Base-by-base conservation (phyloP, 2,797 vertebrate species). In the Leucoraja ocellata region DNA sequence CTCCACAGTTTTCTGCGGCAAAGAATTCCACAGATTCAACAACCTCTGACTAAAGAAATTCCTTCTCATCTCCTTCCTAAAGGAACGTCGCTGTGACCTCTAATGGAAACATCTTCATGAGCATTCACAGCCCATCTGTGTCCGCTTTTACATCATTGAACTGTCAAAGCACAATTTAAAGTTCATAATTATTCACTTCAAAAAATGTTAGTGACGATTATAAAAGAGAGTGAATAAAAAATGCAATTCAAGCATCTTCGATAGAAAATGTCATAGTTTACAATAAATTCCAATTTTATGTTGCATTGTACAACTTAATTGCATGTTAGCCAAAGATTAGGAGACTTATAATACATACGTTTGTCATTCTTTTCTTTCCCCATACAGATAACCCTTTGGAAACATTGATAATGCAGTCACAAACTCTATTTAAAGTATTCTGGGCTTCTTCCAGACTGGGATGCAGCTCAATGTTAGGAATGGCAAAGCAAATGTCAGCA, bases 391-490 rank as follows among this genome's bases (percentile, higher is more conserved):
- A 97, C 63, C 98, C 98, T 95, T 98, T 98, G 94, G 95, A 97
- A 94, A 98, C 97, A 54, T 95, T 97, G 95, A 99, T 95, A 73
- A 99, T 95, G 93, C 93, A 96, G 71, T 98, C 98, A 77, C 98
- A 97, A 0, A 96, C 96, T 94, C 96, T 96, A 95, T 98, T 98
- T 94, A 99, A 95, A 0, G 95, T 96, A 95, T 98, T 97, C 93
- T 99, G 99, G 28, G 98, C 94, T 93, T 99, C 98, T 54, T 99
- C 98, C 94, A 99, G 95, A 58, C 96, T 95, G 4, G 99, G 99
- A 88, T 95, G 94, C 95, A 98, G 97, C 90, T 95, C 58, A 1
- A 99, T 97, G 94, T 97, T 97, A 93, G 99, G 98, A 92, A 99
- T 98, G 93, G 97, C 96, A 73, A 99, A 96, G 46, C 95, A 97